Percentiles rank a stretch among this genome's conserved stretches.
Conservation (phyloP, 2,797 vertebrate genomes). For the Muraenolepis orangiensis region DNA sequence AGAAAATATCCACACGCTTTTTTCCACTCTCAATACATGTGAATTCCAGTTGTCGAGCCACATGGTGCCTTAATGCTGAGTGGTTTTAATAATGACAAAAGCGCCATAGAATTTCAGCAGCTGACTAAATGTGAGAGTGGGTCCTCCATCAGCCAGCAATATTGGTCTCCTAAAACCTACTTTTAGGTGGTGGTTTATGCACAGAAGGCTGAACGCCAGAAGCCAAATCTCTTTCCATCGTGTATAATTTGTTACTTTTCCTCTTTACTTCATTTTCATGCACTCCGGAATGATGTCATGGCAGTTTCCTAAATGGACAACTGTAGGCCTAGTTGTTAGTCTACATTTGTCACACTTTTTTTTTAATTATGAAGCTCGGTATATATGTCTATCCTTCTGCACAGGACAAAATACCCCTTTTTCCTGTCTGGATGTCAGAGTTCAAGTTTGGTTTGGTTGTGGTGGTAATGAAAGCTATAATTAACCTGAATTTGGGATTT, state of each 20-base stretch:
- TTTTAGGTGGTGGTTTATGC: constrained; percentile 30
- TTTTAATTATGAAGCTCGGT: constrained; percentile 17
- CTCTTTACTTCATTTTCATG: background rate
- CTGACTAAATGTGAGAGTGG: background rate
- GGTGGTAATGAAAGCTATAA: constrained; percentile 32
- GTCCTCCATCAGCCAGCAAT: background rate
- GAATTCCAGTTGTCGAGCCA: background rate
- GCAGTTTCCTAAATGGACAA: constrained; percentile 3
- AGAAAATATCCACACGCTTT: background rate
- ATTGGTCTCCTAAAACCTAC: background rate
- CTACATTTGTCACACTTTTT: constrained; percentile 1
- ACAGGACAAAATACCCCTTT: constrained; percentile 14
- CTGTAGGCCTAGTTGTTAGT: constrained; percentile 1
- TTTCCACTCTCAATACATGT: background rate
- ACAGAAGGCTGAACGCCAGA: constrained; percentile 44
- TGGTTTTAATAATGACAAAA: background rate
- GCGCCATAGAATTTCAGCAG: background rate
- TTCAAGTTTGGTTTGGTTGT: constrained; percentile 24
- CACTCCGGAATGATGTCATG: constrained; percentile 23
- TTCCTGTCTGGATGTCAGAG: constrained; percentile 26
- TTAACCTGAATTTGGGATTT: constrained; percentile 30
- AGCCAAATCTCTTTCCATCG: constrained; percentile 53
- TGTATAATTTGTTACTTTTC: constrained; percentile 6
- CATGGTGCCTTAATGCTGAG: background rate
- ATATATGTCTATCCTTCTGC: constrained; percentile 17